phyloP scores from a whole-genome alignment of 1,140 invertebrate species.

The Bombus huntii region DNA sequence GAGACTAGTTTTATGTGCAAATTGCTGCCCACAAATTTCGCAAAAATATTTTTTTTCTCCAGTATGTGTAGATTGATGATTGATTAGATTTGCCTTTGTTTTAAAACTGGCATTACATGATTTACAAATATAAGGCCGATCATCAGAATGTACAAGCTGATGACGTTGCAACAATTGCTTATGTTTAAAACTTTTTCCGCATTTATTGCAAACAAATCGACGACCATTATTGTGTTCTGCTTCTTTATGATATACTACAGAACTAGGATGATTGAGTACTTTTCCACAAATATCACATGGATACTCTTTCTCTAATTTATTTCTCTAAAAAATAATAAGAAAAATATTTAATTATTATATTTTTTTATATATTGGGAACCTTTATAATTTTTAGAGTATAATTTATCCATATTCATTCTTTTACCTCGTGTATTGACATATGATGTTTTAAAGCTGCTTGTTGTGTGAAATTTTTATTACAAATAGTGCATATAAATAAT shows the following conservation, averaged over 20 bases:
- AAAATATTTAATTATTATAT: neutral
- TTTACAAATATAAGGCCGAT: conserved; percentile 85
- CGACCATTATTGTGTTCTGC: conserved; percentile 86
- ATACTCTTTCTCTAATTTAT: conserved; percentile 81
- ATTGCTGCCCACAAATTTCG: conserved; percentile 89
- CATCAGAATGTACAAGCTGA: conserved; percentile 88
- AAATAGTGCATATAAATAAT: conserved; percentile 83
- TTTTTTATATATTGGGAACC: neutral
- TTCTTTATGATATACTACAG: conserved; percentile 88
- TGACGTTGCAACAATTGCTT: conserved; percentile 87
- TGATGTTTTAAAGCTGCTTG: conserved; percentile 84
- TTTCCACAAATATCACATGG: conserved; percentile 88
- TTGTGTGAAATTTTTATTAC: conserved; percentile 84
- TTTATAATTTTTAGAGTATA: conserved; percentile 22
- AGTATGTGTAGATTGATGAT: conserved; percentile 87
- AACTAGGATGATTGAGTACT: conserved; percentile 86
- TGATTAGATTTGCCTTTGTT: conserved; percentile 87
- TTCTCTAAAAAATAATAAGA: conserved; percentile 59
- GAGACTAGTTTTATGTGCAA: conserved; percentile 89
- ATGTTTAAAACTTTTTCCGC: conserved; percentile 88
- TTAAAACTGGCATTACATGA: conserved; percentile 87
- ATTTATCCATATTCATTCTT: neutral
- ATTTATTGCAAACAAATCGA: conserved; percentile 87
- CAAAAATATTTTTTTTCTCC: conserved; percentile 89
- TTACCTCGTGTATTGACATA: conserved; percentile 81